A percentile compares a stretch with the other conserved stretches of the same genome.
These are phyloP conservation scores for Calcarius ornatus DNA, from an alignment of 2,113 vertebrate species.

Conservation along the genomic window DNA sequence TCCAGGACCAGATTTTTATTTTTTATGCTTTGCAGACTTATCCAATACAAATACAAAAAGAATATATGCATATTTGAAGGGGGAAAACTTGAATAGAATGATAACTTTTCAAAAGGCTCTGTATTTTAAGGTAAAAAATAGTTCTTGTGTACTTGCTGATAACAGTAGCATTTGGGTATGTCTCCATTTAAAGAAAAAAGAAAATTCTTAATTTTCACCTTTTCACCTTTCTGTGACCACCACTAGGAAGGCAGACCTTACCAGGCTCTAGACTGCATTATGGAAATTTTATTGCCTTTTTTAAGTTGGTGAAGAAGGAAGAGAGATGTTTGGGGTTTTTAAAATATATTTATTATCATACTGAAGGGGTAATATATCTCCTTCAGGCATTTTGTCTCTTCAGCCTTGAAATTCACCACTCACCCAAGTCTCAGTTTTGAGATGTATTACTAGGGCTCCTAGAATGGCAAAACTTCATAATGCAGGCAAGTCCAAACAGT, in stretches of 20 bases:
- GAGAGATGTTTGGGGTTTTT: not conserved
- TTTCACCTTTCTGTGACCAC: not conserved
- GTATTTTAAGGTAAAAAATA: not conserved
- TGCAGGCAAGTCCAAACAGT: not conserved
- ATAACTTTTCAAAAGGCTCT: not conserved
- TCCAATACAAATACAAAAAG: not conserved
- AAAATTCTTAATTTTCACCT: not conserved
- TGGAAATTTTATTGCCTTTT: not conserved
- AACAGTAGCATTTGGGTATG: not conserved
- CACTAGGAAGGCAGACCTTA: not conserved
- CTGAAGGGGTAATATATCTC: not conserved
- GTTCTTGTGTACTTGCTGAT: not conserved
- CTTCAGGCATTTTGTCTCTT: not conserved
- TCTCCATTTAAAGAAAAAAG: not conserved
- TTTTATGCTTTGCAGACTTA: not conserved
- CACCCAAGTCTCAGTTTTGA: not conserved
- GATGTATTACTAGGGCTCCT: not conserved
- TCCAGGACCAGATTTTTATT: not conserved
- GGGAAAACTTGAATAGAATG: not conserved
- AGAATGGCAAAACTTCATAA: not conserved
- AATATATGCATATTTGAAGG: not conserved
- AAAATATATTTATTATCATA: not conserved
- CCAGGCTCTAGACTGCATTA: not conserved
- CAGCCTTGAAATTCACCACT: not conserved
- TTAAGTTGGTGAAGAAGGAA: not conserved